These are phyloP conservation scores for Corythornis vintsioides DNA, from an alignment of 2,113 vertebrate genomes.

Conservation along the genomic window DNA sequence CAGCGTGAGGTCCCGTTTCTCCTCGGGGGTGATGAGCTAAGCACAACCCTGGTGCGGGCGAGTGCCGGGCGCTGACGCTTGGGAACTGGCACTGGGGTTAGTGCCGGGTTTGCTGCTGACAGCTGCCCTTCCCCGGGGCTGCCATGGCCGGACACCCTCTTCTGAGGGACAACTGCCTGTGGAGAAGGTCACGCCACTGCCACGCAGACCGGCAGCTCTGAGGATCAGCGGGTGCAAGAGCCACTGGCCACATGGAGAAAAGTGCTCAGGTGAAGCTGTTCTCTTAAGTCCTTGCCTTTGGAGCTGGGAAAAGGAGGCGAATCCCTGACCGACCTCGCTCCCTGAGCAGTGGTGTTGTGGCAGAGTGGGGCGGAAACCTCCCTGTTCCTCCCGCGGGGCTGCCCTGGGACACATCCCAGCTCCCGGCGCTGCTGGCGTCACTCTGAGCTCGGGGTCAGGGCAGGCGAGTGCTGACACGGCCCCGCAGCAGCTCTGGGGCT, in stretches of 20 bases:
- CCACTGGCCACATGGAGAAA: fast-evolving
- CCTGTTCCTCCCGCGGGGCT: not conserved
- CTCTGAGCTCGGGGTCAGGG: not conserved
- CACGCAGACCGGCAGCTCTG: fast-evolving
- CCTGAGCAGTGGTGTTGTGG: fast-evolving
- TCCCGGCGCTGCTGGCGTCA: fast-evolving
- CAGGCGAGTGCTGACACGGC: fast-evolving
- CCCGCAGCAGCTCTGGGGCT: fast-evolving
- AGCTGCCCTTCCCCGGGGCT: not conserved
- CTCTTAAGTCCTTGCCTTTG: fast-evolving
- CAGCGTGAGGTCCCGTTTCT: not conserved
- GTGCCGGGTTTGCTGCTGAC: not conserved
- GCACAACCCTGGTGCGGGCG: not conserved
- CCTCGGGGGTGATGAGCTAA: constrained; percentile 16
- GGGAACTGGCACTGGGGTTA: not conserved
- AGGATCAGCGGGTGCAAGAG: fast-evolving
- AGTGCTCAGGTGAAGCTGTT: fast-evolving
- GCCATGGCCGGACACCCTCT: fast-evolving
- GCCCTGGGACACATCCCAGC: not conserved
- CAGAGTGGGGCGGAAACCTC: not conserved
- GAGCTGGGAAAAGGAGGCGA: not conserved
- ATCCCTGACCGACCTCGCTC: fast-evolving
- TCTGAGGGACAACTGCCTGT: fast-evolving
- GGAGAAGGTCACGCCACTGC: not conserved
- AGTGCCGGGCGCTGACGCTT: not conserved